Conservation (phyloP, 2,113 vertebrate genomes). For the Corydoras maculifer region DNA sequence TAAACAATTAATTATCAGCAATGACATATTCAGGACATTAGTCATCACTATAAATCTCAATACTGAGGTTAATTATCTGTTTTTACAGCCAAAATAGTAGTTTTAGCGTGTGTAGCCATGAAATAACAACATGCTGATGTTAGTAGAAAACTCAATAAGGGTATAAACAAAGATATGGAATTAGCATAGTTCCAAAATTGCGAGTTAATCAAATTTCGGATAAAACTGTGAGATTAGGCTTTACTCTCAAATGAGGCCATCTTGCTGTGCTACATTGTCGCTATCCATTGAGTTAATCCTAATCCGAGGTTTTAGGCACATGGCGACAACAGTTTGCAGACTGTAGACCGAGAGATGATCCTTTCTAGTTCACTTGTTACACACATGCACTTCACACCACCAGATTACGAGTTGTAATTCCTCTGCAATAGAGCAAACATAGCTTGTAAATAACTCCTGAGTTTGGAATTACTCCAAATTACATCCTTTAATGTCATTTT, state of each 20-base stretch:
- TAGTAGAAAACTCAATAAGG: too few relatives aligned
- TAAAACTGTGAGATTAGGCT: conserved; percentile 18
- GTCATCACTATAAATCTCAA: too few relatives aligned
- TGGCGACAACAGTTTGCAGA: conserved; percentile 41
- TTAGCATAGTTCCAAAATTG: conserved; percentile 41
- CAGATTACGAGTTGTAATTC: conserved; percentile 29
- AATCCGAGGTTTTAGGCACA: conserved; percentile 54
- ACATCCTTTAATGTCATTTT: neutral
- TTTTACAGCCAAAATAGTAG: too few relatives aligned
- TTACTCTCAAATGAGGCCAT: conserved; percentile 32
- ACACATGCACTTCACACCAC: conserved; percentile 35
- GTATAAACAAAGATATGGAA: conserved; percentile 30
- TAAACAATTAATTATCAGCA: too few relatives aligned
- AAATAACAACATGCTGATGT: too few relatives aligned
- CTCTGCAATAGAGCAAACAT: conserved; percentile 16
- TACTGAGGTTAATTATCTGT: too few relatives aligned
- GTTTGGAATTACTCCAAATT: neutral
- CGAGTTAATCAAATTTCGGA: conserved; percentile 32
- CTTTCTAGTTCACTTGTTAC: conserved; percentile 29
- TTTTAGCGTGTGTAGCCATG: too few relatives aligned
- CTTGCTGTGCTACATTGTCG: conserved; percentile 51
- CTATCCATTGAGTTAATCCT: conserved; percentile 49
- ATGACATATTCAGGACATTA: too few relatives aligned
- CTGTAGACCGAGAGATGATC: conserved; percentile 47
- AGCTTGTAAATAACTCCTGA: neutral